Percentiles rank a stretch among this genome's conserved stretches.
phyloP scores from a whole-genome alignment of 2,797 vertebrate species.

The Amblyopsis hoosieri region DNA sequence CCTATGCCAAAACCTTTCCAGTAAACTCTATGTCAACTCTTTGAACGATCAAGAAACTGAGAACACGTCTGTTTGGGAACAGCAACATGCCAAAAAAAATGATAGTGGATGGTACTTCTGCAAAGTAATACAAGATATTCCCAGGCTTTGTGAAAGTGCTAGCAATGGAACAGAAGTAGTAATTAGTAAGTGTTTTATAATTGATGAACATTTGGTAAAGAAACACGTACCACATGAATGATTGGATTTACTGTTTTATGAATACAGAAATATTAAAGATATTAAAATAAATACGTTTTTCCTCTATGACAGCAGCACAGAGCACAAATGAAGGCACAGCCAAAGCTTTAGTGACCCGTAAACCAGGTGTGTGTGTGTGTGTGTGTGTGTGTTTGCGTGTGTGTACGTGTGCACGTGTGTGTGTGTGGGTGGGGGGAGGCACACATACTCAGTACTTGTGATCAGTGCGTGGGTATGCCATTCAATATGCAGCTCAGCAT shows the following conservation, averaged over 20 bases:
- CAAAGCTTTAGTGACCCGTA: slow-evolving; percentile 20
- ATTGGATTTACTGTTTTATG: slow-evolving; percentile 1
- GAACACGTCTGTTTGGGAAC: background rate
- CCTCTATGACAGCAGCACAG: slow-evolving; percentile 37
- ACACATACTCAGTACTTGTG: background rate
- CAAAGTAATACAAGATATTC: slow-evolving; percentile 24
- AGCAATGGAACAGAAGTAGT: slow-evolving; percentile 32
- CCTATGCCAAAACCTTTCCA: fast-evolving
- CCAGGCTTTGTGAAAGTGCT: fast-evolving
- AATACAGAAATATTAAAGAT: slow-evolving; percentile 15
- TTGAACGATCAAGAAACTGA: fast-evolving
- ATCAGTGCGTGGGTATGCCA: slow-evolving; percentile 1
- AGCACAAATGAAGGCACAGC: slow-evolving; percentile 34
- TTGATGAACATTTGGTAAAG: background rate
- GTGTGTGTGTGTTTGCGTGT: background rate
- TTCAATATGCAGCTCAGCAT: background rate
- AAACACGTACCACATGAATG: too few species aligned
- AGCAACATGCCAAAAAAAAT: fast-evolving
- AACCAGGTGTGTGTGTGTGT: slow-evolving; percentile 50
- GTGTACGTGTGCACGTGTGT: background rate
- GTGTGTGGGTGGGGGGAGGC: background rate
- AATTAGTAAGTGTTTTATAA: slow-evolving; percentile 50
- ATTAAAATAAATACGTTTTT: slow-evolving; percentile 24
- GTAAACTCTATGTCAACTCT: fast-evolving
- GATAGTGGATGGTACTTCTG: slow-evolving; percentile 60